Evolutionary conservation across 2,888 invertebrate genomes (phyloP).

Genomic region (Coenonympha glycerion): DNA sequence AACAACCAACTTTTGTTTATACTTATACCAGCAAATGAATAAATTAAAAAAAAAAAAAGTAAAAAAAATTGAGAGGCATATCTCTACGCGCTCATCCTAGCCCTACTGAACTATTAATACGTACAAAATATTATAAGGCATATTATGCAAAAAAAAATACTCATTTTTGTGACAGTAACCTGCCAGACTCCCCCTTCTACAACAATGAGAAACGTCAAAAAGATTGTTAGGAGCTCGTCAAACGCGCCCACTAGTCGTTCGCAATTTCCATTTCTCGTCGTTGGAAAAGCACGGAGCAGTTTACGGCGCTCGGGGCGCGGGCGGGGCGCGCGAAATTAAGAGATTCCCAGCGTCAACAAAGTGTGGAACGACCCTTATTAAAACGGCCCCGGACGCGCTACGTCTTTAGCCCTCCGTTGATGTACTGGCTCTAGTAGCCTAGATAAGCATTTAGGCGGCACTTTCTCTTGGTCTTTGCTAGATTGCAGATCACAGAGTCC

Average conservation of each 20-base stretch:
- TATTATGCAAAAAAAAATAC: no score
- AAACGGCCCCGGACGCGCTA: conserved; percentile 33
- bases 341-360: conserved; percentile 57
- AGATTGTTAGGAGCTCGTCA: conserved; percentile 27
- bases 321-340: conserved; percentile 64
- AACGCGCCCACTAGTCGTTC: conserved; percentile 25
- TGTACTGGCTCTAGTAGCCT: no score
- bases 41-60: no score
- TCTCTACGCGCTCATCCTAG: no score
- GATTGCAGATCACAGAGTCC: no score
- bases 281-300: conserved; percentile 40
- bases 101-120: no score
- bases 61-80: no score
- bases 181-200: conserved; percentile 2
- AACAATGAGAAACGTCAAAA: conserved; percentile 19
- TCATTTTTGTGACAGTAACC: neutral
- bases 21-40: no score
- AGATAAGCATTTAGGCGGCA: no score
- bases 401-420: neutral
- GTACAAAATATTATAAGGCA: neutral
- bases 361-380: conserved; percentile 61
- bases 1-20: no score
- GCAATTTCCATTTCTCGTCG: conserved; percentile 27
- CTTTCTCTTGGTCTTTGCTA: no score
- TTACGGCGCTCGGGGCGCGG: conserved; percentile 46